Conservation (phyloP, 2,113 vertebrate species). For the Microcebus lehilahytsara region DNA sequence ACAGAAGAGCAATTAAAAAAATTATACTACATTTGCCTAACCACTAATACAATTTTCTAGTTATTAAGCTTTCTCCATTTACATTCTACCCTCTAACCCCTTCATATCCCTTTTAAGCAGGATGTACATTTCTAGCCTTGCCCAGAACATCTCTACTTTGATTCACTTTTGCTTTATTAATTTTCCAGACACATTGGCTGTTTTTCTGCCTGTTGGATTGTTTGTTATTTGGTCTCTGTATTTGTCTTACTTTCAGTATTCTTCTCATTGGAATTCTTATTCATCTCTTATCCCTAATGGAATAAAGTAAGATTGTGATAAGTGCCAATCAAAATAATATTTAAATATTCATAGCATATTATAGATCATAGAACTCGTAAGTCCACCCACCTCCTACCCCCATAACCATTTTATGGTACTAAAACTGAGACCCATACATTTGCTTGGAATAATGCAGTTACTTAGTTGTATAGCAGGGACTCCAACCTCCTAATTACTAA, state of each 20-base stretch:
- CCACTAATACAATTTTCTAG: not conserved
- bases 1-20: not conserved
- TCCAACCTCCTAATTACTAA: not conserved
- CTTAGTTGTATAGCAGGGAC: not conserved
- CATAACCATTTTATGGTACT: not conserved
- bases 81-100: not conserved
- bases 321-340: not conserved
- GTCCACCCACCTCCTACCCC: not conserved
- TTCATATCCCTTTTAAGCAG: not conserved
- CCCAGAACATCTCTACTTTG: not conserved
- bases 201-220: not conserved
- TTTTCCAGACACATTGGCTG: not conserved
- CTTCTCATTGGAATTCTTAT: not conserved
- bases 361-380: not conserved
- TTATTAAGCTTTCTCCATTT: not conserved
- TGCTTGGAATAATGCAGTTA: not conserved
- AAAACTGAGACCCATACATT: not conserved
- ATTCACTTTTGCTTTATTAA: not conserved
- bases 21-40: not conserved
- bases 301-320: not conserved
- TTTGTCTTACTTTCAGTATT: slow-evolving; percentile 28
- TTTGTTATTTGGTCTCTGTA: not conserved
- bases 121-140: not conserved
- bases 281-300: not conserved
- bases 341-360: slow-evolving; percentile 33